These are phyloP conservation scores for Eristalinus aeneus DNA, from an alignment of 2,888 invertebrate species.

Conservation along the genomic window DNA sequence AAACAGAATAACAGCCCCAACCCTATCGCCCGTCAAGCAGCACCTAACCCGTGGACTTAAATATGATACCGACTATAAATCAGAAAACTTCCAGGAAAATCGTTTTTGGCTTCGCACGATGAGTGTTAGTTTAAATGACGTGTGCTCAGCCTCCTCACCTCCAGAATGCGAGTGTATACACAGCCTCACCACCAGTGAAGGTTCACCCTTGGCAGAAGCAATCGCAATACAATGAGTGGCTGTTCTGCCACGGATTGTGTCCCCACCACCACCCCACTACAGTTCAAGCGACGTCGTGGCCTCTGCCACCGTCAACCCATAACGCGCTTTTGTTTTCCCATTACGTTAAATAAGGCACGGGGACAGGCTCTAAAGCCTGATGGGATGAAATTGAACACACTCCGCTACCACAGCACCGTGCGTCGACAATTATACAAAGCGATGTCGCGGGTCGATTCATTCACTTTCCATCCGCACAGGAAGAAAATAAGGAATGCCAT, in stretches of 20 bases:
- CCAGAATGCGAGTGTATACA: background rate
- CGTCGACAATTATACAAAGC: constrained; percentile 3
- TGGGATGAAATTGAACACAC: background rate
- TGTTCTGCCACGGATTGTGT: background rate
- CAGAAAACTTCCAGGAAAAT: background rate
- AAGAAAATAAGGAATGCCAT: background rate
- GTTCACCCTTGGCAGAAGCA: background rate
- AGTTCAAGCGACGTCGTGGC: background rate
- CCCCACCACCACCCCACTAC: background rate
- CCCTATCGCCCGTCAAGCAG: background rate
- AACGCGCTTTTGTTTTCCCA: background rate
- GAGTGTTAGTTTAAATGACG: background rate
- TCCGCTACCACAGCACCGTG: background rate
- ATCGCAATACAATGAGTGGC: background rate
- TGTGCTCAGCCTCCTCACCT: background rate
- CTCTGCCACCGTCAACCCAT: background rate
- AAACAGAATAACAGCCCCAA: background rate
- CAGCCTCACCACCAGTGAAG: no score
- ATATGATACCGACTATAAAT: background rate
- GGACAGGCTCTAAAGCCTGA: background rate
- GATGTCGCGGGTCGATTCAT: background rate
- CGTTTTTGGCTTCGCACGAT: background rate
- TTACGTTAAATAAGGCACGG: background rate
- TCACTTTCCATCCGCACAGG: background rate
- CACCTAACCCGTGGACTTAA: background rate